Conservation (phyloP, 30 jellyfish, hydroid and myxozoan genomes). For the Haliclystus octoradiatus region DNA sequence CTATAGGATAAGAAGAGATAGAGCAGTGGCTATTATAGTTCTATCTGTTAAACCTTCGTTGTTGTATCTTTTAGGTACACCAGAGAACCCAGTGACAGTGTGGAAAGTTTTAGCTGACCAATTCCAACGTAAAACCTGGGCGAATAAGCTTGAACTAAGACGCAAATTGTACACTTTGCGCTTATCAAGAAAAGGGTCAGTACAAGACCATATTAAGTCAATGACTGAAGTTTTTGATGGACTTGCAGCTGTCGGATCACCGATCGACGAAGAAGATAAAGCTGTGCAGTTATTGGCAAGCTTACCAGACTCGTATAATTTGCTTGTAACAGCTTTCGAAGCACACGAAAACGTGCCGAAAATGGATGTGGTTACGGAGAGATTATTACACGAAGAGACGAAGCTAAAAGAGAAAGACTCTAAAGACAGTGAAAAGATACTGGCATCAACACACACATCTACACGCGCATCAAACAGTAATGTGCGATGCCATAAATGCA, state of each 20-base stretch:
- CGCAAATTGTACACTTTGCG: conserved; percentile 20
- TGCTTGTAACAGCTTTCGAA: conserved; percentile 54
- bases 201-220: conserved; percentile 19
- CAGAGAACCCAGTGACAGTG: conserved; percentile 42
- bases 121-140: conserved; percentile 34
- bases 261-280: conserved; percentile 32
- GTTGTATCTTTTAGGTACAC: conserved; percentile 41
- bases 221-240: conserved; percentile 36
- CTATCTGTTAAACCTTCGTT: conserved; percentile 14
- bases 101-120: conserved; percentile 40
- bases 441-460: not conserved
- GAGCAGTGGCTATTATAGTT: conserved; percentile 19
- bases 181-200: conserved; percentile 25
- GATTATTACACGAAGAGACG: conserved; percentile 31
- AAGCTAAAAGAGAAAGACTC: conserved; percentile 10
- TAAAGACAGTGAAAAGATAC: conserved; percentile 2
- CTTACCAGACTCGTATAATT: conserved; percentile 27
- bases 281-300: conserved; percentile 53
- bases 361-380: conserved; percentile 35
- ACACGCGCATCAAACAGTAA: not conserved
- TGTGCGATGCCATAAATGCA: not conserved
- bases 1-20: not conserved
- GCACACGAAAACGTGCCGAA: conserved; percentile 40
- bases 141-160: conserved; percentile 20
- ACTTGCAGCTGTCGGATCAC: conserved; percentile 33